Conservation (phyloP, 2,113 vertebrate species). For the Petrocephalus microphthalmus region DNA sequence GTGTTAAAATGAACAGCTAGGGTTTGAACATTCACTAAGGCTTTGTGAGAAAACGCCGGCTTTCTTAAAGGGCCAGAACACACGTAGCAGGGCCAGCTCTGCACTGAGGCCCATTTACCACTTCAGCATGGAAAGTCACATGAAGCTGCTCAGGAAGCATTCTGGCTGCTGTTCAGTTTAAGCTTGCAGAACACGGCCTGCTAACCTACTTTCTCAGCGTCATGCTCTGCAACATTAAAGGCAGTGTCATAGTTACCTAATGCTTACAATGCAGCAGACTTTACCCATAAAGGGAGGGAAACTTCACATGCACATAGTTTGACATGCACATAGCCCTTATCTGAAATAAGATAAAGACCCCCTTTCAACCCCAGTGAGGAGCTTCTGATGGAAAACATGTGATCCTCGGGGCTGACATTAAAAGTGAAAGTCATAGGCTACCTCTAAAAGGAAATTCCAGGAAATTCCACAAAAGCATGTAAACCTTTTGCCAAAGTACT, state of each 20-base stretch:
- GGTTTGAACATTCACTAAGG: constrained; percentile 46
- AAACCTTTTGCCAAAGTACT: neutral
- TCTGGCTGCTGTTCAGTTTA: constrained; percentile 70
- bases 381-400: neutral
- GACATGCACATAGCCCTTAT: constrained; percentile 18
- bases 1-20: constrained; percentile 37
- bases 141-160: constrained; percentile 65
- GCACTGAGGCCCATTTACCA: constrained; percentile 43
- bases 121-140: constrained; percentile 80
- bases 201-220: constrained; percentile 83
- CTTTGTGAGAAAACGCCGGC: constrained; percentile 34
- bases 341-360: neutral
- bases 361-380: neutral
- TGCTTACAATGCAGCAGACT: constrained; percentile 40
- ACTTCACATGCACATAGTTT: constrained; percentile 22
- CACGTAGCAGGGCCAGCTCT: constrained; percentile 14
- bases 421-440: neutral
- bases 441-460: neutral
- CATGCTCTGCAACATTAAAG: constrained; percentile 69
- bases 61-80: constrained; percentile 56
- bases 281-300: constrained; percentile 31
- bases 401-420: neutral
- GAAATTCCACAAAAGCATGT: neutral
- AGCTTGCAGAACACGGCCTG: constrained; percentile 85
- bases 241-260: constrained; percentile 75